Base-by-base conservation (phyloP, 1,140 invertebrate genomes). In the Steinernema feltiae region DNA sequence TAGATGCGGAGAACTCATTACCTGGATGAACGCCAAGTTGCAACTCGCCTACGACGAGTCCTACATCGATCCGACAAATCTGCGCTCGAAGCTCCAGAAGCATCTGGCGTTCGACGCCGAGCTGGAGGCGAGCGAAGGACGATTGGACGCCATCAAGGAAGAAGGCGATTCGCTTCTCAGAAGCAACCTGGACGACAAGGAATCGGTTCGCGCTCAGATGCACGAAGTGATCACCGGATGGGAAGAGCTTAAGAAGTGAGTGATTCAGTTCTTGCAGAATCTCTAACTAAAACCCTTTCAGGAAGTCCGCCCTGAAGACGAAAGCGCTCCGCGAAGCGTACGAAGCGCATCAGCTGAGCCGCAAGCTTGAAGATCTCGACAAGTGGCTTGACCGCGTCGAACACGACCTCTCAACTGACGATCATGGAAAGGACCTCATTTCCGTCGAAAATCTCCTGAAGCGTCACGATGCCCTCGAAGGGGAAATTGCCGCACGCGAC, bases 71-170 rank as follows among this genome's bases (percentile, higher is more conserved):
- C 91, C 93, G 0, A 94, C 92, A 0, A 97, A 97, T 87, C 88
- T 98, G 27, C 92, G 96, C 83, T 94, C 93, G 82, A 98, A 98
- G 88, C 95, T 97, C 71, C 94, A 98, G 87, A 96, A 96, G 86
- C 95, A 98, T 84, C 90, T 92, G 0, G 94, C 94, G 0, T 98
- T 98, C 86, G 95, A 98, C 84, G 92, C 94, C 0, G 96, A 98
- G 87, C 88, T 98, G 30, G 88, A 91, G n/a, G 94, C 94, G 1
- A 98, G 97, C 86, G 91, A 93, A 74, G 91, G 91, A 18, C 90
- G 94, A 48, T 91, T 98, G 1, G 91, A 92, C 41, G 90, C 91
- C 30, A 92, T 97, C 1, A 91, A 92, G 76, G 89, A 90, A 74
- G 93, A 94, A 86, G 89, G 89, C 75, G 85, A 89, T 35, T 35